phyloP scores from a whole-genome alignment of 2,888 invertebrate species.

The Boloria euphrosyne region DNA sequence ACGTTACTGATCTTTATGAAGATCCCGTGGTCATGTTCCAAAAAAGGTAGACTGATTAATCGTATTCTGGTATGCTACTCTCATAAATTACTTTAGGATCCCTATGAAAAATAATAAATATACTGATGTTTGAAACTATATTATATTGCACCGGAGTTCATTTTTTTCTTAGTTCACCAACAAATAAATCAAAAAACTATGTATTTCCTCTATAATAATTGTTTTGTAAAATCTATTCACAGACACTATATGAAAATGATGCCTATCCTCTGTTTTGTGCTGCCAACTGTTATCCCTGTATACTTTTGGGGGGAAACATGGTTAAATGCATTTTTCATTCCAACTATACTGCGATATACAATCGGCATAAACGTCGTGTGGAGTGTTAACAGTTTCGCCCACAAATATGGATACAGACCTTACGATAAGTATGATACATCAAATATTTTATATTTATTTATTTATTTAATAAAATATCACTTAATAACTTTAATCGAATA shows the following conservation, averaged over 20 bases:
- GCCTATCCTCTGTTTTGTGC: slow-evolving; percentile 89
- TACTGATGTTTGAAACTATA: too few species aligned
- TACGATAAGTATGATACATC: slow-evolving; percentile 87
- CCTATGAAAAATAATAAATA: too few species aligned
- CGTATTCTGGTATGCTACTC: neutral
- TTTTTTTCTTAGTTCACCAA: too few species aligned
- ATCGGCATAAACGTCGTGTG: slow-evolving; percentile 92
- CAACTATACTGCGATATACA: slow-evolving; percentile 89
- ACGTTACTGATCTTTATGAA: slow-evolving; percentile 90
- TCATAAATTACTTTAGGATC: too few species aligned
- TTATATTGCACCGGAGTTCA: too few species aligned
- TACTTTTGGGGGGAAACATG: slow-evolving; percentile 89
- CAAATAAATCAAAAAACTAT: neutral
- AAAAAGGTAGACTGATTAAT: slow-evolving; percentile 84
- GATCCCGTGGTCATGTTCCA: slow-evolving; percentile 95
- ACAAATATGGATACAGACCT: slow-evolving; percentile 93
- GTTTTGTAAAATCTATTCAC: slow-evolving; percentile 20
- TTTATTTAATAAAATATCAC: too few species aligned
- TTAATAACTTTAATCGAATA: too few species aligned
- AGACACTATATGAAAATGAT: slow-evolving; percentile 89
- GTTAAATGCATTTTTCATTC: slow-evolving; percentile 88
- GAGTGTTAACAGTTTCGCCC: slow-evolving; percentile 96
- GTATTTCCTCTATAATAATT: neutral
- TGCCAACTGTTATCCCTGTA: slow-evolving; percentile 91
- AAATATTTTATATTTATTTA: neutral